phyloP scores from a whole-genome alignment of 1,140 invertebrate genomes.

The Papilio helenus region DNA sequence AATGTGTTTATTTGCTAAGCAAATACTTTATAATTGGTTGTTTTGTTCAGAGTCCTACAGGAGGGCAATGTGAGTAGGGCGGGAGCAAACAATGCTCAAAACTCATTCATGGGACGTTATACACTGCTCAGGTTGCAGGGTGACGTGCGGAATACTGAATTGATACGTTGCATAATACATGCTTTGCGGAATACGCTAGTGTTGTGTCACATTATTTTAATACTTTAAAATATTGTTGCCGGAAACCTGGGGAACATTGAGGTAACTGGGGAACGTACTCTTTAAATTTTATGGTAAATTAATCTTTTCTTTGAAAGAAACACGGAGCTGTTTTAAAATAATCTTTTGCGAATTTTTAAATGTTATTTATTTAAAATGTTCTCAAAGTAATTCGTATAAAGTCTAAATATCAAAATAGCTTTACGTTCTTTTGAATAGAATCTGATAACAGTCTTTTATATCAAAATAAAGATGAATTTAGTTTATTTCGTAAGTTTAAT shows the following conservation, averaged over 20 bases:
- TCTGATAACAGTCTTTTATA: not conserved
- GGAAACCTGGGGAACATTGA: not conserved
- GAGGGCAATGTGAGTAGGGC: not conserved
- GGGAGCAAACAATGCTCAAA: conserved; percentile 9
- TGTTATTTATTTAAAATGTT: too few species aligned
- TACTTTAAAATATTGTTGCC: conserved; percentile 1
- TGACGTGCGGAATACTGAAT: conserved; percentile 24
- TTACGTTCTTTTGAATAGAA: not conserved
- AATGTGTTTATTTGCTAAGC: not conserved
- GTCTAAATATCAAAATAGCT: too few species aligned
- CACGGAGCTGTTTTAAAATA: too few species aligned
- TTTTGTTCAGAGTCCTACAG: not conserved
- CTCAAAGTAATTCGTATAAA: too few species aligned
- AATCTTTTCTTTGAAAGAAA: too few species aligned
- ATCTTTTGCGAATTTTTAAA: too few species aligned
- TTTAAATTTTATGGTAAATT: too few species aligned
- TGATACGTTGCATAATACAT: conserved; percentile 35
- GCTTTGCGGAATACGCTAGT: not conserved
- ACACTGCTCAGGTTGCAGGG: not conserved
- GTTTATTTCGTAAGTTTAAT: not conserved
- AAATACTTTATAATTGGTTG: not conserved
- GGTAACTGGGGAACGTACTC: not conserved
- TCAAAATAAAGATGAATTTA: not conserved
- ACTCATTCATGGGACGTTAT: not conserved
- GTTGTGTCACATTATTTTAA: conserved; percentile 23